These are phyloP conservation scores for Drosophila sproati DNA, from an alignment of 1,140 invertebrate species.

Conservation along the genomic window DNA sequence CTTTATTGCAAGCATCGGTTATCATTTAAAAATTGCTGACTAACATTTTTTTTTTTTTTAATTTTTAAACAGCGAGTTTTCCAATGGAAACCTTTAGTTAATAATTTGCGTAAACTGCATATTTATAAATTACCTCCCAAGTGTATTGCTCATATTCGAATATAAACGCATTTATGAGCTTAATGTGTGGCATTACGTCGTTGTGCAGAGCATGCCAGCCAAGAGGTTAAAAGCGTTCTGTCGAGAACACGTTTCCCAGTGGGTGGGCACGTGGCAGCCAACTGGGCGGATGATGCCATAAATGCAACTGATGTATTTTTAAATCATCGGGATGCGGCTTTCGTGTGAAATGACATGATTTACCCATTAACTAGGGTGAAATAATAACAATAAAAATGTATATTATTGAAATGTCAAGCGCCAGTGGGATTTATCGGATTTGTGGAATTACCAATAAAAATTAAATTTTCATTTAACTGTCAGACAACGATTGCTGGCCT, in stretches of 20 bases:
- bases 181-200: conserved; percentile 35
- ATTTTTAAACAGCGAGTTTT: too few species aligned
- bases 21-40: too few species aligned
- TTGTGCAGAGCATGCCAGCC: conserved; percentile 14
- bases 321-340: conserved; percentile 9
- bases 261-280: conserved; percentile 16
- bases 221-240: conserved; percentile 13
- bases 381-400: conserved; percentile 67
- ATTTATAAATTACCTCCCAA: conserved; percentile 2
- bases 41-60: too few species aligned
- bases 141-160: conserved; percentile 1
- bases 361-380: conserved; percentile 48
- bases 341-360: conserved; percentile 30
- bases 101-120: background rate
- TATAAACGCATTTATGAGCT: conserved; percentile 20
- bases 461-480: conserved; percentile 60
- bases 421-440: conserved; percentile 49
- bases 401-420: conserved; percentile 65
- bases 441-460: conserved; percentile 69
- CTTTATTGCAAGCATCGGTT: too few species aligned
- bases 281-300: conserved; percentile 6
- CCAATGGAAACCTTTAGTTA: too few species aligned
- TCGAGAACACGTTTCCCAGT: background rate
- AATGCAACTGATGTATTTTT: conserved; percentile 23
- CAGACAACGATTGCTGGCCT: conserved; percentile 61